Percentiles rank a stretch among this genome's conserved stretches.
Conservation (phyloP, 2,888 invertebrate species). For the Platerodrilus igneus region DNA sequence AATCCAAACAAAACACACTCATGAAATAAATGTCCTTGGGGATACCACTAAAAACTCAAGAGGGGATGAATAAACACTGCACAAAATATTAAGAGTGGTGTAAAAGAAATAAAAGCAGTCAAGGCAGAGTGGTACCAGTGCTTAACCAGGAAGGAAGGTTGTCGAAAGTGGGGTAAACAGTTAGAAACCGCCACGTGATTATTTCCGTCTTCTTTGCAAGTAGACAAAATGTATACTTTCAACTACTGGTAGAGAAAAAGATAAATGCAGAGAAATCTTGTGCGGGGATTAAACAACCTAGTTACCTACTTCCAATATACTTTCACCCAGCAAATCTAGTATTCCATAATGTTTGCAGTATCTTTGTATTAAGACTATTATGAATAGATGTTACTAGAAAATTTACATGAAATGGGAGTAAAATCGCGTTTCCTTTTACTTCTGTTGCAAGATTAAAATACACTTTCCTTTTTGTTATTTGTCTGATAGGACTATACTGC, state of each 20-base stretch:
- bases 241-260: constrained; percentile 23
- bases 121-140: constrained; percentile 26
- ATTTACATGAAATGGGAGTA: too few relatives aligned
- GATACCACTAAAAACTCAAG: constrained; percentile 43
- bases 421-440: too few relatives aligned
- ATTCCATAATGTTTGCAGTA: too few relatives aligned
- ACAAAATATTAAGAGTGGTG: constrained; percentile 29
- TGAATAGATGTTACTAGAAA: too few relatives aligned
- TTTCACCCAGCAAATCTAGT: constrained; percentile 44
- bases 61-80: constrained; percentile 38
- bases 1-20: constrained; percentile 28
- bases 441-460: too few relatives aligned
- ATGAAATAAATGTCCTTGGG: constrained; percentile 43
- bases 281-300: constrained; percentile 41
- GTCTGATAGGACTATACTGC: too few relatives aligned
- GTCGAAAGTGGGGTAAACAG: constrained; percentile 36
- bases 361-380: too few relatives aligned
- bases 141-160: constrained; percentile 29
- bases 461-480: too few relatives aligned
- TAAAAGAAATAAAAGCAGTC: constrained; percentile 28
- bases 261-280: constrained; percentile 38
- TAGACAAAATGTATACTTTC: constrained; percentile 5
- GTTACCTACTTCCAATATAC: constrained; percentile 47
- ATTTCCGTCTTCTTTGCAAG: constrained; percentile 25
- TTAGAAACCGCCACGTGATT: constrained; percentile 36